Base-by-base conservation (phyloP, 2,888 invertebrate species). In the Lycocerus yunnanus region DNA sequence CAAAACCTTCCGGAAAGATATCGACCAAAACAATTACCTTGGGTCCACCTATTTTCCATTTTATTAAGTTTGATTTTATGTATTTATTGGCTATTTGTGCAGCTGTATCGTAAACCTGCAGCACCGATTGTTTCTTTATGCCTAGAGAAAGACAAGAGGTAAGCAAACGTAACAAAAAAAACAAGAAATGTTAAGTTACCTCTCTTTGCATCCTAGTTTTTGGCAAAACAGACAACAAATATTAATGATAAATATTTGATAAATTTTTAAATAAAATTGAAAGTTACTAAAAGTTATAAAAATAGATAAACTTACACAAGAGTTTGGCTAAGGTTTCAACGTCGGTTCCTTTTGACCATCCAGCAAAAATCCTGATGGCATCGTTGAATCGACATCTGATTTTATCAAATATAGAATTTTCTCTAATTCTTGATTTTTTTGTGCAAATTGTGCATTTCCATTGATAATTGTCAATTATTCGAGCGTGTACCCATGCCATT, bases 321-420 rank as follows among this genome's bases (percentile, higher is more conserved):
- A 89, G 86, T 78, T 88, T 86, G 14, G 90, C 88, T 60, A 89
- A 88, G 20, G 86, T 81, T 69, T 88, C 88, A 8, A 87, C 83
- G 58, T 91, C 90, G n/a, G 89, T 89, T 83, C 90, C 89, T 80
- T 92, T 91, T 84, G 91, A 90, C 93, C 93, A 93, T 0, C 91
- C 92, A 59, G 92, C 84, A 71, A 92, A 89, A 11, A 91, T 85
- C 83, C 91, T 90, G 73, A 93, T 85, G 61, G 89, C 88, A 82
- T 90, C 89, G 76, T 90, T 88, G 67, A 93, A 86, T 72, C 90
- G 90, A 82, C 93, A 92, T 79, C 90, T 91, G 14, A 92, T 84
- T 61, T 90, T 88, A n/a, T 89, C 85, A 82, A 93, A 92, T 80
- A 92, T 91, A 0, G 92, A 91, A 71, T 87, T 84, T 13, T 88